Evolutionary conservation across 2,888 invertebrate genomes (phyloP).

Genomic region (Camponotus fellah): DNA sequence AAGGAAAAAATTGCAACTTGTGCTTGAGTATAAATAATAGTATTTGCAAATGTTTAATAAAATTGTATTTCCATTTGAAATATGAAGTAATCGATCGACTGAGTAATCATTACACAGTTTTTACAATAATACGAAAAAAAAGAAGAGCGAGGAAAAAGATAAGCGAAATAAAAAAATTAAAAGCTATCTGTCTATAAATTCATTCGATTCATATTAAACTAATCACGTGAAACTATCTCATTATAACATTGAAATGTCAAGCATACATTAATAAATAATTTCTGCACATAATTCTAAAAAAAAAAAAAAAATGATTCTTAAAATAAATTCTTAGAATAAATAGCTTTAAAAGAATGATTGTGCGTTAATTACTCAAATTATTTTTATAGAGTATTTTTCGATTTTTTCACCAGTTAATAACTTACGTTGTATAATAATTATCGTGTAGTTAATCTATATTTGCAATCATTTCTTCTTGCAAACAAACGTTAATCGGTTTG

Average conservation of each 20-base stretch:
- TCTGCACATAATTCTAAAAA: background rate
- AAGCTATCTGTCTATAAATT: background rate
- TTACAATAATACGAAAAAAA: background rate
- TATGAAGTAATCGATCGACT: background rate
- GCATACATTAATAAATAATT: background rate
- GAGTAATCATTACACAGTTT: background rate
- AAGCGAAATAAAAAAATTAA: background rate
- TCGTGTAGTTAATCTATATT: background rate
- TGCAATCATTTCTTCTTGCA: background rate
- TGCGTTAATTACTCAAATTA: background rate
- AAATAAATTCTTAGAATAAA: background rate
- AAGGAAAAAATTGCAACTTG: slow-evolving; percentile 30
- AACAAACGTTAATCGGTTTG: background rate
- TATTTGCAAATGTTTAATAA: slow-evolving; percentile 33
- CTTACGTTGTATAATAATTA: slow-evolving; percentile 7
- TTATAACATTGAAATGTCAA: background rate
- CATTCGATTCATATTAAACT: too few species aligned
- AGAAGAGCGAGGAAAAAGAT: background rate
- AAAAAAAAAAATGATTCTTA: background rate
- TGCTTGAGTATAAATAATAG: slow-evolving; percentile 39
- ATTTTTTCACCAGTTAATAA: background rate
- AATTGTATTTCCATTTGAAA: slow-evolving; percentile 26
- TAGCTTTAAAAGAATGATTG: background rate
- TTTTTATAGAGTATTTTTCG: background rate
- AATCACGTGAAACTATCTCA: too few species aligned